A percentile compares a stretch with the other conserved stretches of the same genome.
Evolutionary conservation across 2,888 invertebrate genomes (phyloP).

Genomic region (Hirtodrosophila histrioides): DNA sequence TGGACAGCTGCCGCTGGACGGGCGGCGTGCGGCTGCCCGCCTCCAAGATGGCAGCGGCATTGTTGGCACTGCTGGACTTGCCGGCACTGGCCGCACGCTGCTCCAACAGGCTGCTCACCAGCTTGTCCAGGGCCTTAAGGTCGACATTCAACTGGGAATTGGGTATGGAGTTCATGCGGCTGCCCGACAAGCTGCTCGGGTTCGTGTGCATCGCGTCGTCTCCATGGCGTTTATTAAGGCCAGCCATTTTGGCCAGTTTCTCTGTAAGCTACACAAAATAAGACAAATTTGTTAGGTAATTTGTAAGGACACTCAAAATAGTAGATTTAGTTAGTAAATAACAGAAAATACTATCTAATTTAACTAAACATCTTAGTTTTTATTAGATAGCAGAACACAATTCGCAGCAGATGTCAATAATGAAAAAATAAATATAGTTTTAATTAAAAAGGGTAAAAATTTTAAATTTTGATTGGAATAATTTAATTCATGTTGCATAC

Average conservation of each 20-base stretch:
- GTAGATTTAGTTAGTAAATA: no score
- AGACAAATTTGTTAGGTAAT: no score
- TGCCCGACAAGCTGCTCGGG: slow-evolving; percentile 59
- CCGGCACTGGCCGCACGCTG: slow-evolving; percentile 71
- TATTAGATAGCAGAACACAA: no score
- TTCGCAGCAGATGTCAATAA: no score
- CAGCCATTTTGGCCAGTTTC: slow-evolving; percentile 82
- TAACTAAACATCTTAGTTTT: no score
- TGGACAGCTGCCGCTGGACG: slow-evolving; percentile 64
- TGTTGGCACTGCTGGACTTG: slow-evolving; percentile 14
- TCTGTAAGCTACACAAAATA: slow-evolving; percentile 75
- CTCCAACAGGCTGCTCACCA: slow-evolving; percentile 87
- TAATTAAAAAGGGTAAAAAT: no score
- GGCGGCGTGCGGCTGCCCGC: slow-evolving; percentile 57
- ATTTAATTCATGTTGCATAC: no score
- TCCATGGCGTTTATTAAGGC: slow-evolving; percentile 66
- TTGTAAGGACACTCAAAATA: no score
- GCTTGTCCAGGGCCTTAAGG: slow-evolving; percentile 87
- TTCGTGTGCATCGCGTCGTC: slow-evolving; percentile 54
- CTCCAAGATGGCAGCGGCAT: slow-evolving; percentile 24
- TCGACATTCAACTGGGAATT: slow-evolving; percentile 86
- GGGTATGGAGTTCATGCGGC: slow-evolving; percentile 79
- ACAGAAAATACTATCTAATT: no score
- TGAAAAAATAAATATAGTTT: no score
- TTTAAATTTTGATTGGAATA: no score